Evolutionary conservation across 2,797 vertebrate genomes (phyloP).

Genomic region (Psittacula derbiana): DNA sequence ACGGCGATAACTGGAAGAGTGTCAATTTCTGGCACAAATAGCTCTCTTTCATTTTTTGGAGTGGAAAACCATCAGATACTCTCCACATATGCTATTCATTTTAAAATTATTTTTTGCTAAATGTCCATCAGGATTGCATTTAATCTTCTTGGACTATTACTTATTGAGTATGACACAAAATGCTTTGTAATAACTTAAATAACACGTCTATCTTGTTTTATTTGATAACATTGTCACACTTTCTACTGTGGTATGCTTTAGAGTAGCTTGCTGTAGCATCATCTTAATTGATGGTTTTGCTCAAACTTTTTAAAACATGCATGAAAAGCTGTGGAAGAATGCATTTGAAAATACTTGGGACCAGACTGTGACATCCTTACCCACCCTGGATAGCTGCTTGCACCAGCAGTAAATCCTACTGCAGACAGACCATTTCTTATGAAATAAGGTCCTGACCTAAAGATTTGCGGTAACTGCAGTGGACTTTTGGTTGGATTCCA

Average conservation of each 20-base stretch:
- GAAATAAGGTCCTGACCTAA: slow-evolving; percentile 2
- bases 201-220: slow-evolving; percentile 54
- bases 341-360: background rate
- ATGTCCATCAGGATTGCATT: slow-evolving; percentile 60
- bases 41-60: background rate
- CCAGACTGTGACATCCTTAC: background rate
- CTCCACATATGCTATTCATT: background rate
- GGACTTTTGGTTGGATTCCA: background rate
- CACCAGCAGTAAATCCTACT: background rate
- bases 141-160: slow-evolving; percentile 44
- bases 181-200: slow-evolving; percentile 59
- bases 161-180: slow-evolving; percentile 34
- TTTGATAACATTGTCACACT: slow-evolving; percentile 19
- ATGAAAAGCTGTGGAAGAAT: slow-evolving; percentile 4
- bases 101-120: slow-evolving; percentile 49
- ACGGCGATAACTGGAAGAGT: background rate
- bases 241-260: background rate
- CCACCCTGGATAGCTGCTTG: background rate
- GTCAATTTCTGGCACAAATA: slow-evolving; percentile 45
- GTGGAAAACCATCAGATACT: slow-evolving; percentile 10
- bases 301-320: background rate
- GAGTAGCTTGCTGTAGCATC: background rate
- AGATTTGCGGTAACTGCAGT: background rate
- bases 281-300: background rate
- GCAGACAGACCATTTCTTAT: background rate